These are phyloP conservation scores for Diloba caeruleocephala DNA, from an alignment of 2,888 invertebrate species.

Conservation along the genomic window DNA sequence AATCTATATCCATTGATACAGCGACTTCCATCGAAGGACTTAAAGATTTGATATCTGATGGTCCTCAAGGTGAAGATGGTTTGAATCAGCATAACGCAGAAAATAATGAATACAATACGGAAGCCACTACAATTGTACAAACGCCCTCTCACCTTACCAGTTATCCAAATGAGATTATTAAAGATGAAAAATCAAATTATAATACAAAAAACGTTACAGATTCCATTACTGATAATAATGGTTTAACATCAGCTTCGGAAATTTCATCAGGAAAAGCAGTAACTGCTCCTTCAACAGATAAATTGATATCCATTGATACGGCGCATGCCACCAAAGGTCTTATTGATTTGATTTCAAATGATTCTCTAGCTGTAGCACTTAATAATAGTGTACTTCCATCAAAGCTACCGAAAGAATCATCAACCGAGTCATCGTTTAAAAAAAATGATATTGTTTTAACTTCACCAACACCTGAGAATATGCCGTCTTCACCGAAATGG, in stretches of 20 bases:
- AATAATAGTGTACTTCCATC: too few species aligned
- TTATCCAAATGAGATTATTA: conserved; percentile 5
- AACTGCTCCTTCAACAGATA: conserved; percentile 7
- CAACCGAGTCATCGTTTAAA: too few species aligned
- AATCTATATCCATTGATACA: too few species aligned
- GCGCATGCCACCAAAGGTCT: conserved; percentile 15
- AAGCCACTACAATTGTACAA: not conserved
- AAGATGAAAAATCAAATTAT: conserved; percentile 7
- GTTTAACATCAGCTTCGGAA: conserved; percentile 1
- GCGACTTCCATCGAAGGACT: too few species aligned
- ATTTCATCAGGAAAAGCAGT: conserved; percentile 4
- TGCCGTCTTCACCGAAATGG: too few species aligned
- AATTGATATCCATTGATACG: conserved; percentile 13
- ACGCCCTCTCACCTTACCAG: conserved; percentile 1
- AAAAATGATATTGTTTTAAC: too few species aligned
- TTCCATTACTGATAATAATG: conserved; percentile 5
- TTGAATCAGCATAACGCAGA: too few species aligned
- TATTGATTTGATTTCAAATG: conserved; percentile 25
- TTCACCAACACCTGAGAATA: too few species aligned
- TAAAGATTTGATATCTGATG: conserved; percentile 23
- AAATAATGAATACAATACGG: conserved; percentile 5
- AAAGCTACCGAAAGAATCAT: too few species aligned
- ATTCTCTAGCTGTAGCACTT: not conserved
- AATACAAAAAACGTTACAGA: conserved; percentile 3
- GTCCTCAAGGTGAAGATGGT: not conserved